Base-by-base conservation (phyloP, 2,797 vertebrate genomes). In the Perdix hodgsoniae region DNA sequence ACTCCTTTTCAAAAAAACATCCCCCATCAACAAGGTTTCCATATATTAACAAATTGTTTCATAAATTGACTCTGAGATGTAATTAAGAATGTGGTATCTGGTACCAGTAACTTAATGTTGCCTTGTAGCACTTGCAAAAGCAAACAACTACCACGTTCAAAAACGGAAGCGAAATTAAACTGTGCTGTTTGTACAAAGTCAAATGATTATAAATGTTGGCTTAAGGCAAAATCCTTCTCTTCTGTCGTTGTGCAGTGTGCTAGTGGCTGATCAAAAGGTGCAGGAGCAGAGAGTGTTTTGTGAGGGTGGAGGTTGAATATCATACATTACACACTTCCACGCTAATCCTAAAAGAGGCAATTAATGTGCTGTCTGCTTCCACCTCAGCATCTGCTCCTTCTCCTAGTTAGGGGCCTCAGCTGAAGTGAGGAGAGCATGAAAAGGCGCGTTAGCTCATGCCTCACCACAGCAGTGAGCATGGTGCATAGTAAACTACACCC, bases 101-200 rank as follows among this genome's bases (percentile, higher is more conserved):
- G 86, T 77, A 88, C 49, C 44, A 91, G 63, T 35, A n/a, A 82
- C 77, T 61, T 92, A 77, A 63, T 90, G 50, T 57, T 92, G 87
- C 70, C 67, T 94, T 6, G 39, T 93, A 95, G 96, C 72, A 65
- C 69, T 94, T 95, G 56, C 4, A 3, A 83, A 82, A 87, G 71
- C 70, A 88, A 83, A 91, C 83, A 83, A 35, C 75, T 56, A 85
- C 52, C 69, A 71, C 42, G 5, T 80, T 92, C 29, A 90, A 64
- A 96, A 95, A 6, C 35, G 90, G 92, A 71, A 80, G 33, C 57
- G 79, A 87, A 75, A 95, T 88, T 84, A 83, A 96, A 88, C 42
- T 63, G 1, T 60, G 35, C 54, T 92, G 57, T n/a, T 91, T 33
- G 56, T 82, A 83, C 42, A 22, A 31, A 94, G 77, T 83, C 44